These are phyloP conservation scores for Drosophila erecta DNA, from an alignment of 1,140 invertebrate genomes.

Conservation along the genomic window DNA sequence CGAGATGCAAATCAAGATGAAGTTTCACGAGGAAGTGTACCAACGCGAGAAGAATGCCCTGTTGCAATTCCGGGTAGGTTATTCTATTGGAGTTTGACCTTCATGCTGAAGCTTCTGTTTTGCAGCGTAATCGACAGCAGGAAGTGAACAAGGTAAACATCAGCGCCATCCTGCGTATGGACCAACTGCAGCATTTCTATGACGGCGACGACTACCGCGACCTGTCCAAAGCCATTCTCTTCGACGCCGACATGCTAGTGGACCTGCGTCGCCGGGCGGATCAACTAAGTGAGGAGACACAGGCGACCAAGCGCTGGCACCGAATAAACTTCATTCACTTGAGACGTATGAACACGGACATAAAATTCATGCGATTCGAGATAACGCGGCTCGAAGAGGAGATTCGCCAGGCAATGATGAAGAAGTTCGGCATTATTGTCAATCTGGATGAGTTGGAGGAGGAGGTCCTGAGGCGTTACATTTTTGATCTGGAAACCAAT, in stretches of 20 bases:
- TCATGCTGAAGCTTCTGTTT: too few species aligned
- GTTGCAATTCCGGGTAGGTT: slow-evolving; percentile 58
- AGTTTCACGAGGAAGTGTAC: slow-evolving; percentile 67
- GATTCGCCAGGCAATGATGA: slow-evolving; percentile 86
- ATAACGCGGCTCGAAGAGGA: slow-evolving; percentile 85
- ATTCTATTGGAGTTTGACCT: not conserved
- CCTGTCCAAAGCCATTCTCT: slow-evolving; percentile 87
- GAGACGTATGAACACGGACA: slow-evolving; percentile 86
- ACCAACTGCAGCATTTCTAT: slow-evolving; percentile 88
- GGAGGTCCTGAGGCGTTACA: slow-evolving; percentile 85
- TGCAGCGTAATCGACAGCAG: slow-evolving; percentile 88
- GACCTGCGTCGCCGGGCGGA: slow-evolving; percentile 87
- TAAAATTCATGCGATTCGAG: slow-evolving; percentile 86
- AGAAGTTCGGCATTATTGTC: slow-evolving; percentile 86
- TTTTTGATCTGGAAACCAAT: slow-evolving; percentile 86
- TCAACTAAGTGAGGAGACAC: slow-evolving; percentile 88
- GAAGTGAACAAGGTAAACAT: slow-evolving; percentile 89
- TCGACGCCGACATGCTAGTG: slow-evolving; percentile 86
- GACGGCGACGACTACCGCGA: slow-evolving; percentile 85
- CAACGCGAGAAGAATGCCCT: slow-evolving; percentile 66
- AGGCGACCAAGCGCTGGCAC: slow-evolving; percentile 87
- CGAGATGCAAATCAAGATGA: slow-evolving; percentile 73
- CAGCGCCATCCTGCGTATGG: slow-evolving; percentile 87
- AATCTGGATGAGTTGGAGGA: slow-evolving; percentile 87
- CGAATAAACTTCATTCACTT: slow-evolving; percentile 86